Base-by-base conservation (phyloP, 2,113 vertebrate genomes). In the Tursiops truncatus region DNA sequence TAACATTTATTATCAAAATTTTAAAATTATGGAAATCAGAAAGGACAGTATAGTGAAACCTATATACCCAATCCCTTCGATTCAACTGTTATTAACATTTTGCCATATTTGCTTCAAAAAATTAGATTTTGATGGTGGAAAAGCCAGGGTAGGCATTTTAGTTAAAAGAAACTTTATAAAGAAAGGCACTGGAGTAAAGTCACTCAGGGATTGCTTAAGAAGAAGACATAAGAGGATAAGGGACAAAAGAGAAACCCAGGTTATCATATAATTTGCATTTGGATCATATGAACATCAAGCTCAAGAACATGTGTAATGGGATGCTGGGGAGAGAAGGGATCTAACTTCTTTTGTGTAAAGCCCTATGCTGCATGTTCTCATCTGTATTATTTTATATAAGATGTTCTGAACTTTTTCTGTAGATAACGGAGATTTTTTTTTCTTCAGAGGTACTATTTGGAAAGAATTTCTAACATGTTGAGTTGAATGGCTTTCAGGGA, bases 1-100 rank as follows among this genome's bases (percentile, higher is more conserved):
- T 31, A 53, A 56, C 56, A 56, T 89, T 94, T 94, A 83, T n/a
- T 92, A 92, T 92, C 33, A 74, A 73, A 86, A 90, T 18, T 94
- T 92, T 21, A 74, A 73, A 86, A 90, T 18, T 38, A 23, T 1
- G 89, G 38, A 53, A 74, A 38, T 80, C 25, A 74, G 7, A 68
- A 95, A 41, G 21, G 60, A 38, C 0, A 65, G 15, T 63, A 56
- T 5, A 87, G 33, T 87, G 9, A 92, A 92, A 65, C 6, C 8
- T 44, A 65, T 60, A 36, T 7, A 23, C 12, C 20, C 8, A 76
- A n/a, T 31, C 2, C 5, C 28, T 25, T 31, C 50, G 41, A 68
- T 58, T 82, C 8, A 58, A 10, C 33, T 89, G 8, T 50, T 92
- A 38, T 88, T 44, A 80, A 31, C 2, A 89, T 85, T 95, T 89